A percentile compares a stretch with the other conserved stretches of the same genome.
Evolutionary conservation across 2,888 invertebrate species (phyloP).

Genomic region (Zhengitettix transpicula): DNA sequence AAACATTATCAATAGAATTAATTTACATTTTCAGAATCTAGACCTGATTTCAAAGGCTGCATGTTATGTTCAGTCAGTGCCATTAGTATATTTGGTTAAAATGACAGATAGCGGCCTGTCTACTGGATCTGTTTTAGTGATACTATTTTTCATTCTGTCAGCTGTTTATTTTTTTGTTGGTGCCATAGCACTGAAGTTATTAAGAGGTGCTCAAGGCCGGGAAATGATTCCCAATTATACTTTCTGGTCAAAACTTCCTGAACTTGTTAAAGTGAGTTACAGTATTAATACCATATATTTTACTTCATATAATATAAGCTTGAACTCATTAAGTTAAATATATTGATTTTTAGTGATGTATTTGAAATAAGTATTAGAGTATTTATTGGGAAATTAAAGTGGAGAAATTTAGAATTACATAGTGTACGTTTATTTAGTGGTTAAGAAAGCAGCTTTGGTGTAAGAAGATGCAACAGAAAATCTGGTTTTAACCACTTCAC

Average conservation of each 20-base stretch:
- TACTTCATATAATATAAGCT: too few species aligned
- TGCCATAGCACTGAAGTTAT: conserved; percentile 41
- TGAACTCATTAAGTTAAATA: too few species aligned
- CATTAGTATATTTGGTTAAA: conserved; percentile 7
- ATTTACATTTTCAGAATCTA: conserved; percentile 28
- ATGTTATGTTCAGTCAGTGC: conserved; percentile 26
- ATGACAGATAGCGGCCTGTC: conserved; percentile 29
- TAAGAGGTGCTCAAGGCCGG: conserved; percentile 52
- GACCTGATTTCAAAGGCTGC: conserved; percentile 33
- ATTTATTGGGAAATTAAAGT: too few species aligned
- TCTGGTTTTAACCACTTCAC: too few species aligned
- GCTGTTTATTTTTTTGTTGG: conserved; percentile 49
- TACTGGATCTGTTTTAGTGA: conserved; percentile 43
- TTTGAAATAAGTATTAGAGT: too few species aligned
- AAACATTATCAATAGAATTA: too few species aligned
- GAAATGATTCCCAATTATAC: conserved; percentile 58
- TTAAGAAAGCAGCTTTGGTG: too few species aligned
- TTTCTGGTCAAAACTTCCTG: conserved; percentile 55
- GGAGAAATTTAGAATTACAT: too few species aligned
- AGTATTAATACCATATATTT: neutral
- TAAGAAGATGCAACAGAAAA: too few species aligned
- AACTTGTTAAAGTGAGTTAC: conserved; percentile 39
- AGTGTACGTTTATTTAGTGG: too few species aligned
- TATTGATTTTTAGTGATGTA: too few species aligned
- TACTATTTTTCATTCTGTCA: conserved; percentile 39